These are phyloP conservation scores for Zonitis immaculata DNA, from an alignment of 2,888 invertebrate genomes.

Conservation along the genomic window DNA sequence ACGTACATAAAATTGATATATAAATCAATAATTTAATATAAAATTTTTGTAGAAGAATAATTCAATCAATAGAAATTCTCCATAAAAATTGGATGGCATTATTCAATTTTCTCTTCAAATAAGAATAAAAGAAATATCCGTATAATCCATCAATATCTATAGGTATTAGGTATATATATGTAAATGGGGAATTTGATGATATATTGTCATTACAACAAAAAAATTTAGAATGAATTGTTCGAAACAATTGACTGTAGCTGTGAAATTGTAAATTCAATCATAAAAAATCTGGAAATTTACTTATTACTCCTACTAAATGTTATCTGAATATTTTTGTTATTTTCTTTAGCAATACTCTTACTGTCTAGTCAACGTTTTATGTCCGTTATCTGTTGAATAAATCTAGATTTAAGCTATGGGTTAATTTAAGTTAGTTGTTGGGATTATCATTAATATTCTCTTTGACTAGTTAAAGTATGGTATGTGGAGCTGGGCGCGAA, in stretches of 20 bases:
- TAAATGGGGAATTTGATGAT: too few species aligned
- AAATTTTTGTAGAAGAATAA: constrained; percentile 9
- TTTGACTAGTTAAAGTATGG: neutral
- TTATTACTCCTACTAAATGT: too few species aligned
- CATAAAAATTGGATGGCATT: neutral
- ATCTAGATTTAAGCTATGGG: neutral
- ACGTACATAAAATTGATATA: too few species aligned
- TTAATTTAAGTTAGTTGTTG: neutral
- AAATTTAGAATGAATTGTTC: too few species aligned
- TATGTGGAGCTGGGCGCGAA: too few species aligned
- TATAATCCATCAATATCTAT: neutral
- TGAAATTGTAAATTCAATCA: too few species aligned
- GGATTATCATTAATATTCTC: neutral
- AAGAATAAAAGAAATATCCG: neutral
- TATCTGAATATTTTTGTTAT: too few species aligned
- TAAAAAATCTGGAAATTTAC: too few species aligned
- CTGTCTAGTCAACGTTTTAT: neutral
- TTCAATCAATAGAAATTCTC: constrained; percentile 13
- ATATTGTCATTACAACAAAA: too few species aligned
- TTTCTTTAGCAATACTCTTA: neutral
- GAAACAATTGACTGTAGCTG: too few species aligned
- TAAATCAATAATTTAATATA: constrained; percentile 24
- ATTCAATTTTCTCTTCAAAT: neutral
- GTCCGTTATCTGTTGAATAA: neutral
- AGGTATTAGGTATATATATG: too few species aligned